Percentiles rank a stretch among this genome's conserved stretches.
These are phyloP conservation scores for Eublepharis macularius DNA, from an alignment of 2,113 vertebrate genomes.

Conservation along the genomic window DNA sequence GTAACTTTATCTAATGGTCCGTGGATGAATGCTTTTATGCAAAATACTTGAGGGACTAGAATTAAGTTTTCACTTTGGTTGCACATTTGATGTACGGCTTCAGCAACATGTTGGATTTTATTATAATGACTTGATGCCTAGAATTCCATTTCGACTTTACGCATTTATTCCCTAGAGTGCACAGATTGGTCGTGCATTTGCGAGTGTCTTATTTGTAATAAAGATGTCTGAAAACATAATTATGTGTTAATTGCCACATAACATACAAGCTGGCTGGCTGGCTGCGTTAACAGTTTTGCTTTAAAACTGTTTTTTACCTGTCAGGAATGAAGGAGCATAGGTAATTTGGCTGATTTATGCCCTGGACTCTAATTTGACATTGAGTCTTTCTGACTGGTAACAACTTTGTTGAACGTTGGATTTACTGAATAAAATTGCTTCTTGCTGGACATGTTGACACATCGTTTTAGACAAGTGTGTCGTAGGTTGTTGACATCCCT, in stretches of 20 bases:
- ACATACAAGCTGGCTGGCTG: neutral
- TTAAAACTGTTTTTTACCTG: slow-evolving; percentile 39
- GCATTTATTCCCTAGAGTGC: slow-evolving; percentile 51
- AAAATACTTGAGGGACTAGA: slow-evolving; percentile 75
- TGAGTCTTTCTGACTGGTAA: slow-evolving; percentile 58
- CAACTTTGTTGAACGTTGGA: slow-evolving; percentile 55
- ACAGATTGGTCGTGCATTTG: slow-evolving; percentile 49
- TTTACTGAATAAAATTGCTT: slow-evolving; percentile 62
- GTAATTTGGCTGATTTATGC: slow-evolving; percentile 61
- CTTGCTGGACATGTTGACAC: slow-evolving; percentile 62
- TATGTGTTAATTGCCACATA: slow-evolving; percentile 61
- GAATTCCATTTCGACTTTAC: slow-evolving; percentile 61
- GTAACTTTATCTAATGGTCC: slow-evolving; percentile 80
- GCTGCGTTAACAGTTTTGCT: neutral
- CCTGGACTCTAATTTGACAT: slow-evolving; percentile 60
- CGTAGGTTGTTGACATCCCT: slow-evolving; percentile 59
- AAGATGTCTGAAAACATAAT: slow-evolving; percentile 40
- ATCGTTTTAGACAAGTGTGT: slow-evolving; percentile 49
- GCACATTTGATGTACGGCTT: slow-evolving; percentile 74
- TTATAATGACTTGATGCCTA: slow-evolving; percentile 58
- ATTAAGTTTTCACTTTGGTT: slow-evolving; percentile 81
- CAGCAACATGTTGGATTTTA: slow-evolving; percentile 71
- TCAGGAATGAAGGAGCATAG: slow-evolving; percentile 45
- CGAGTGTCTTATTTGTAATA: slow-evolving; percentile 51
- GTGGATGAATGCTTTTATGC: slow-evolving; percentile 81